Evolutionary conservation across 2,113 vertebrate genomes (phyloP).

Genomic region (Anthoscopus minutus): DNA sequence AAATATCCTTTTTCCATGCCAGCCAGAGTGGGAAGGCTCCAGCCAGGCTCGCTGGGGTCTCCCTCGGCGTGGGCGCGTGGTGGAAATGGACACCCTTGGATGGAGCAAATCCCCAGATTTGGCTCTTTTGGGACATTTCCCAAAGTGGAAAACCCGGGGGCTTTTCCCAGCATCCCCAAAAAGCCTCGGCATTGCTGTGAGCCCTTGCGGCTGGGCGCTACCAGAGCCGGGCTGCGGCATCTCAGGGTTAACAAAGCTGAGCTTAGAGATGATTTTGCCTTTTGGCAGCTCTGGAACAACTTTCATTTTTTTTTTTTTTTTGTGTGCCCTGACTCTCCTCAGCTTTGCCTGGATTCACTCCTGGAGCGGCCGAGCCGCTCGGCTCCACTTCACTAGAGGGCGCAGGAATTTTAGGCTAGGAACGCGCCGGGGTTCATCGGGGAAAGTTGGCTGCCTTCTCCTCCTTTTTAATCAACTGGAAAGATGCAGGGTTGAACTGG

Average conservation of each 20-base stretch:
- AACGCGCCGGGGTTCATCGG: background rate
- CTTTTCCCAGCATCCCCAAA: background rate
- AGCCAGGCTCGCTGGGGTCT: background rate
- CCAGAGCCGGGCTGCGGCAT: fast-evolving
- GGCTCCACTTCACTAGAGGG: conserved; percentile 68
- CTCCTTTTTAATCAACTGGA: conserved; percentile 63
- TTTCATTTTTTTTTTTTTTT: background rate
- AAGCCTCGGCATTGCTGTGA: fast-evolving
- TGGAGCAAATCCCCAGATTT: background rate
- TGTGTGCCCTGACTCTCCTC: background rate
- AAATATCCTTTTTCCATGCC: conserved; percentile 11
- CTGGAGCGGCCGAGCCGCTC: background rate
- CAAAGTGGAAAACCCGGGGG: fast-evolving
- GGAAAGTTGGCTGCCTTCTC: conserved; percentile 44
- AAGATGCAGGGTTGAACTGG: conserved; percentile 62
- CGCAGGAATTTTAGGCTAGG: conserved; percentile 65
- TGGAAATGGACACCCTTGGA: background rate
- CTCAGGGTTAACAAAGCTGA: background rate
- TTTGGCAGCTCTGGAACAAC: background rate
- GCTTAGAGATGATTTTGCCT: background rate
- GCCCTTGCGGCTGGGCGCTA: fast-evolving
- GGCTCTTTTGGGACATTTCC: background rate
- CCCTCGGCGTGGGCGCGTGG: fast-evolving
- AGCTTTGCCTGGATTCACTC: background rate
- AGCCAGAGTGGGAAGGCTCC: background rate